Evolutionary conservation across 2,797 vertebrate species (phyloP).

Genomic region (Microcaecilia unicolor): DNA sequence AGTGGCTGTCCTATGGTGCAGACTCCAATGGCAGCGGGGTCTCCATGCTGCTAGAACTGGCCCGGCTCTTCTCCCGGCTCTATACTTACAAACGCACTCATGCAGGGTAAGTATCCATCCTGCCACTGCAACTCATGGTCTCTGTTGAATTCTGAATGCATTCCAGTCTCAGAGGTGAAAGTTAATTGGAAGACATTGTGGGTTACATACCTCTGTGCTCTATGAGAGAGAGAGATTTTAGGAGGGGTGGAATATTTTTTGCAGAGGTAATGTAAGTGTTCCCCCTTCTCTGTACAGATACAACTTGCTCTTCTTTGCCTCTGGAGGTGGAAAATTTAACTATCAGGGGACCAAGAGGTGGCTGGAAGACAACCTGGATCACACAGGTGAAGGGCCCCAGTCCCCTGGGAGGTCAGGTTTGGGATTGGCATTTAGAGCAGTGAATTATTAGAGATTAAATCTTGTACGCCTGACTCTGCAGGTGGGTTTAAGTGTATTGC

Average conservation of each 20-base stretch:
- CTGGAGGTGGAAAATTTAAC: constrained; percentile 97
- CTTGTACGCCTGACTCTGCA: too few species aligned
- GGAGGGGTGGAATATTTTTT: too few species aligned
- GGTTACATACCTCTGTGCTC: too few species aligned
- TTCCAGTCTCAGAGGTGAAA: not conserved
- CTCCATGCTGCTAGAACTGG: constrained; percentile 83
- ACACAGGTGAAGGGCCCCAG: constrained; percentile 67
- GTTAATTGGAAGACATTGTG: not conserved
- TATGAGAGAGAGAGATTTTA: too few species aligned
- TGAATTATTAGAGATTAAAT: too few species aligned
- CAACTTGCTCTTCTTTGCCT: constrained; percentile 92
- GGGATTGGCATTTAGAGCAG: fast-evolving
- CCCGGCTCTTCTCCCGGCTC: constrained; percentile 89
- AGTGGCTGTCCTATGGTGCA: constrained; percentile 93
- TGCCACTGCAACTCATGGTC: not conserved
- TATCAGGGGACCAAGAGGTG: constrained; percentile 97
- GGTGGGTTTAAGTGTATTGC: too few species aligned
- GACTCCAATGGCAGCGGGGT: constrained; percentile 93
- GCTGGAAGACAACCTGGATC: constrained; percentile 94
- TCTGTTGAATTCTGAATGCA: too few species aligned
- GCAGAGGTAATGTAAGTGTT: too few species aligned
- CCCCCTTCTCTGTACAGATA: constrained; percentile 57
- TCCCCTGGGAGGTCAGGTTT: fast-evolving
- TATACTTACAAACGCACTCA: constrained; percentile 96
- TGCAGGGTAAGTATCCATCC: constrained; percentile 65